Evolutionary conservation across 2,113 vertebrate genomes (phyloP).

Genomic region (Centropus bengalensis): DNA sequence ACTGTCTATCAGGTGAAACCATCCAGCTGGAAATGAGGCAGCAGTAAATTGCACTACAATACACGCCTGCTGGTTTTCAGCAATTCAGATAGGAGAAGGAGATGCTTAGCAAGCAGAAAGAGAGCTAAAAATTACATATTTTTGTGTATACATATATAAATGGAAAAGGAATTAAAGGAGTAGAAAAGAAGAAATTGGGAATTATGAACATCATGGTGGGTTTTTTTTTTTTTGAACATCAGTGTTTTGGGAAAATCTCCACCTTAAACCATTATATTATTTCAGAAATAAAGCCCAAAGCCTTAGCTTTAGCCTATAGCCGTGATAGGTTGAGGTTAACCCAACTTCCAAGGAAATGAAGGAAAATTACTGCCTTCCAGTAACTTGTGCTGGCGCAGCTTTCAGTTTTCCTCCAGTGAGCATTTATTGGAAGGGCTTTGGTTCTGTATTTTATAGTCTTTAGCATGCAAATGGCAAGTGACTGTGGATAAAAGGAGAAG

Average conservation of each 20-base stretch:
- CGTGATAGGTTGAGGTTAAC: background rate
- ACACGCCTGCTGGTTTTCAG: background rate
- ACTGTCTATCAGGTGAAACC: background rate
- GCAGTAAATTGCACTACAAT: background rate
- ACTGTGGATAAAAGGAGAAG: background rate
- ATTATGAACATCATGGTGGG: rapidly evolving
- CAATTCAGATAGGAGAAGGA: background rate
- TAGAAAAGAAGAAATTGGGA: background rate
- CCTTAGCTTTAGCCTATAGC: background rate
- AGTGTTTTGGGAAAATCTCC: background rate
- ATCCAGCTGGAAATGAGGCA: background rate
- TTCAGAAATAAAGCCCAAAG: background rate
- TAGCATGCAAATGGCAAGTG: background rate
- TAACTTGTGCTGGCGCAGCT: background rate
- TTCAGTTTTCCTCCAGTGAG: background rate
- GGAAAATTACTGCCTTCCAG: conserved; percentile 37
- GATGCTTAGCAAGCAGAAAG: background rate
- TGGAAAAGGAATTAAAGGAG: background rate
- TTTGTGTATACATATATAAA: too few species aligned
- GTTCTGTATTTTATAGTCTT: background rate
- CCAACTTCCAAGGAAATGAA: conserved; percentile 12
- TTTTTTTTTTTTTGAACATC: background rate
- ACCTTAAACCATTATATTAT: background rate
- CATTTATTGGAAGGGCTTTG: background rate
- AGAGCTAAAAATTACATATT: background rate